A percentile compares a stretch with the other conserved stretches of the same genome.
Evolutionary conservation across 2,797 vertebrate genomes (phyloP).

Genomic region (Myiothlypis chrysogaster): DNA sequence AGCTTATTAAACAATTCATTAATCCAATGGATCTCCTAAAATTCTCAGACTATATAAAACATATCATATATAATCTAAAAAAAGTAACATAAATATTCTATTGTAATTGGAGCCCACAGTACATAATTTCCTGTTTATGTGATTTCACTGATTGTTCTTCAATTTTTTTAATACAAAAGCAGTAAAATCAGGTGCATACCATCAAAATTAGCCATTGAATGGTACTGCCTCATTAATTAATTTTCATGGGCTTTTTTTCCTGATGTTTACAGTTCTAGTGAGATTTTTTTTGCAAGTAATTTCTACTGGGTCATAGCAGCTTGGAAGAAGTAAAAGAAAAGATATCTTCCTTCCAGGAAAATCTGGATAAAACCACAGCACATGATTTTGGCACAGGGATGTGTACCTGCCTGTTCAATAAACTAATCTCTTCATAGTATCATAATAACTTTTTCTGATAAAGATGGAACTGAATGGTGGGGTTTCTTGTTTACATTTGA

Average conservation of each 20-base stretch:
- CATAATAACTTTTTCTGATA: background rate
- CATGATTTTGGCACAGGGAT: fast-evolving
- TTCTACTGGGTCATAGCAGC: background rate
- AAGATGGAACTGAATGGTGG: background rate
- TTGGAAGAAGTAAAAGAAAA: background rate
- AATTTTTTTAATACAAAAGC: background rate
- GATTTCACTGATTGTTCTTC: background rate
- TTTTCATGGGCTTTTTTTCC: background rate
- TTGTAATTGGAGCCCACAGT: background rate
- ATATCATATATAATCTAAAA: background rate
- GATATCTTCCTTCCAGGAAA: background rate
- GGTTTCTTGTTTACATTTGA: background rate
- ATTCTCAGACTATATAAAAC: background rate
- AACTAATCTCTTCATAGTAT: background rate
- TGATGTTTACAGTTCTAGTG: background rate
- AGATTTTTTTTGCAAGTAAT: background rate
- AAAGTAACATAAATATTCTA: background rate
- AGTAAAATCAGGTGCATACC: background rate
- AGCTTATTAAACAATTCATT: background rate
- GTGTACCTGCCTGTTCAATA: background rate
- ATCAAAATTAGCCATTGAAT: background rate
- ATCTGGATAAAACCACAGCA: background rate
- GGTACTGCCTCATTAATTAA: background rate
- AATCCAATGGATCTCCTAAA: constrained; percentile 28
- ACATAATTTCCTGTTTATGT: background rate